These are phyloP conservation scores for Epirrhoe tristata DNA, from an alignment of 2,888 invertebrate species.

Conservation along the genomic window DNA sequence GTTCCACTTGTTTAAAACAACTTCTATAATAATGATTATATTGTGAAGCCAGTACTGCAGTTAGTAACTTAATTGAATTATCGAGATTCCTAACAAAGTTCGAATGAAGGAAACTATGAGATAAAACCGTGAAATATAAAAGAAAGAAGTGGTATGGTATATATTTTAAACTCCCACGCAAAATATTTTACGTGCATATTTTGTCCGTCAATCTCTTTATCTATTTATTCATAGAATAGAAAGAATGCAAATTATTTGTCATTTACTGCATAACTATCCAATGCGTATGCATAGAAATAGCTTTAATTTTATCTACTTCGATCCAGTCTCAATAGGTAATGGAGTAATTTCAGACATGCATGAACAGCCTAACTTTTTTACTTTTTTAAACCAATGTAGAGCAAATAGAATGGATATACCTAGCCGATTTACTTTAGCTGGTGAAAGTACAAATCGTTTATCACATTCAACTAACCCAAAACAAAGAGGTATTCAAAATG, in stretches of 20 bases:
- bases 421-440: neutral
- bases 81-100: neutral
- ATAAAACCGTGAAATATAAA: neutral
- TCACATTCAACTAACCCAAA: neutral
- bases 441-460: neutral
- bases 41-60: neutral
- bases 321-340: no score
- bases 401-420: no score
- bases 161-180: neutral
- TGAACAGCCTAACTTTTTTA: no score
- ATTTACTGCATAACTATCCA: no score
- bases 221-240: no score
- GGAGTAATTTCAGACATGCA: no score
- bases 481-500: neutral
- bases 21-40: neutral
- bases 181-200: no score
- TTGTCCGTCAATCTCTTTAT: no score
- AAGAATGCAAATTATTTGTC: no score
- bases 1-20: neutral
- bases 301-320: no score
- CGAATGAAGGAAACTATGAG: neutral
- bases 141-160: neutral
- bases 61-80: neutral
- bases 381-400: no score
- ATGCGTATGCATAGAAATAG: no score